Evolutionary conservation across 2,113 vertebrate genomes (phyloP).

Genomic region (Plectropomus leopardus): DNA sequence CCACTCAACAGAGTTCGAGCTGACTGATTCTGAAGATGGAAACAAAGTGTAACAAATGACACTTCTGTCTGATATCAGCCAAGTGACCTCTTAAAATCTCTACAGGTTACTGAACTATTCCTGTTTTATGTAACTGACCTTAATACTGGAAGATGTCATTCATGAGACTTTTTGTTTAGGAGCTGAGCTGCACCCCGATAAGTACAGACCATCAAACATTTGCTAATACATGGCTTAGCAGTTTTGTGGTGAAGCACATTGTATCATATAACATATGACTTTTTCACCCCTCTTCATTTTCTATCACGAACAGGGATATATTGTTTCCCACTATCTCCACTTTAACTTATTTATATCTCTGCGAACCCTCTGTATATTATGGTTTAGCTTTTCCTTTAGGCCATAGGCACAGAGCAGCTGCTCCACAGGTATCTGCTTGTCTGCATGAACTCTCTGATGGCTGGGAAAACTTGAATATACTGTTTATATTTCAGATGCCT

Average conservation of each 20-base stretch:
- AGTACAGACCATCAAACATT: not conserved
- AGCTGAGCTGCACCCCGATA: not conserved
- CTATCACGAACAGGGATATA: not conserved
- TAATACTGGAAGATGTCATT: not conserved
- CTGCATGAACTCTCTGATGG: slow-evolving; percentile 20
- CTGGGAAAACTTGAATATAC: slow-evolving; percentile 27
- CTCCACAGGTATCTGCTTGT: slow-evolving; percentile 25
- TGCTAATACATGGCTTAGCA: not conserved
- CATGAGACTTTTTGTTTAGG: not conserved
- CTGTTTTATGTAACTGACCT: slow-evolving; percentile 11
- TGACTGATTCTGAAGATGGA: too few relatives aligned
- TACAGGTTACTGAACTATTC: slow-evolving; percentile 26
- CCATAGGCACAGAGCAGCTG: not conserved
- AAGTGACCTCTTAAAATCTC: not conserved
- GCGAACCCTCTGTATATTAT: slow-evolving; percentile 9
- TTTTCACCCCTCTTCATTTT: too few relatives aligned
- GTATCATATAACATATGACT: not conserved
- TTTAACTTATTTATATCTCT: slow-evolving; percentile 10
- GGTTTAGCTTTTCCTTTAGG: slow-evolving; percentile 15
- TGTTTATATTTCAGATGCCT: slow-evolving; percentile 13
- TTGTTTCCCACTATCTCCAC: not conserved
- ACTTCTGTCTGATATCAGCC: too few relatives aligned
- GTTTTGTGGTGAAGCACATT: not conserved
- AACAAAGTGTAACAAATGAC: too few relatives aligned
- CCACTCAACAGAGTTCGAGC: too few relatives aligned